phyloP scores from a whole-genome alignment of 2,113 vertebrate genomes.

The Stigmatopora nigra region DNA sequence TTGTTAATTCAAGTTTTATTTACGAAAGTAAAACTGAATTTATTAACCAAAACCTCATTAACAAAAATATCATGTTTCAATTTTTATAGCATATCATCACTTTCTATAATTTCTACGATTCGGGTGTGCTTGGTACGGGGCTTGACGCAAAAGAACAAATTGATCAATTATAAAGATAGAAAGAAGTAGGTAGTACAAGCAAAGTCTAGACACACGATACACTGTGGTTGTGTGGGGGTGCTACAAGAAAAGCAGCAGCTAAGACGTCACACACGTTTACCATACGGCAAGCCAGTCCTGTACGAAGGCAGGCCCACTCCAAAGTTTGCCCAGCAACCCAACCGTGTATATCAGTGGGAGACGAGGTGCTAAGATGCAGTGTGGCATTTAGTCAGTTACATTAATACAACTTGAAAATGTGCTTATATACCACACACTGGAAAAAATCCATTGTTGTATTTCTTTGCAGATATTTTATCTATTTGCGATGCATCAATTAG shows the following conservation, averaged over 20 bases:
- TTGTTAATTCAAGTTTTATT: too few species aligned
- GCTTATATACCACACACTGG: neutral
- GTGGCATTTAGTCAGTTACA: constrained; percentile 9
- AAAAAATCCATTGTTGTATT: neutral
- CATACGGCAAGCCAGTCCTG: constrained; percentile 46
- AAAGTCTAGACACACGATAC: constrained; percentile 65
- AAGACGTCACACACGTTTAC: constrained; percentile 52
- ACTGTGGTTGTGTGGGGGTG: constrained; percentile 42
- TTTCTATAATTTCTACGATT: constrained; percentile 32
- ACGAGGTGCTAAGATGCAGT: constrained; percentile 26
- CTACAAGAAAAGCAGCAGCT: constrained; percentile 32
- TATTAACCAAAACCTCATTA: neutral
- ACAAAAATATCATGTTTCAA: constrained; percentile 2
- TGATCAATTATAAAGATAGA: constrained; percentile 28
- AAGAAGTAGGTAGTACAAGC: constrained; percentile 25
- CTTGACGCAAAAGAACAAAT: constrained; percentile 18
- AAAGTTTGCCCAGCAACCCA: constrained; percentile 65
- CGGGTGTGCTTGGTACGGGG: constrained; percentile 23
- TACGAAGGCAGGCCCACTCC: constrained; percentile 37
- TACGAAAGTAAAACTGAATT: neutral
- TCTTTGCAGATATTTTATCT: neutral
- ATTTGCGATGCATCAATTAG: neutral
- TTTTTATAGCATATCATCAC: constrained; percentile 16
- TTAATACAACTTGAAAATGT: neutral
- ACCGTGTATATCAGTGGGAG: constrained; percentile 36